Evolutionary conservation across 2,888 invertebrate species (phyloP).

Genomic region (Sacculina carcini): DNA sequence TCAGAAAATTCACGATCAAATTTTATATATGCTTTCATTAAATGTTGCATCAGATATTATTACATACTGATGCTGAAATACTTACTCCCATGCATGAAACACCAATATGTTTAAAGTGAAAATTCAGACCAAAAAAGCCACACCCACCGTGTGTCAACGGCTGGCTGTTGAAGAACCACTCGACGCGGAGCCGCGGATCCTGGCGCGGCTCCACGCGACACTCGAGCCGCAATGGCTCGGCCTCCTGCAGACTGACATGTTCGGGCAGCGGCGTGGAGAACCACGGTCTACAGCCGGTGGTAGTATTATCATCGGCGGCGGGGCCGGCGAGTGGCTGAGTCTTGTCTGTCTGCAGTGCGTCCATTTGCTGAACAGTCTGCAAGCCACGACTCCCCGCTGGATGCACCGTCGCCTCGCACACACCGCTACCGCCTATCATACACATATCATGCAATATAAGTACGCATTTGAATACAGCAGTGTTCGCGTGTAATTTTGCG

Average conservation of each 20-base stretch:
- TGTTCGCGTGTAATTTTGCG: no score
- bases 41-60: no score
- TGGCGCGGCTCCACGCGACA: conserved; percentile 81
- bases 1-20: no score
- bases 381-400: conserved; percentile 76
- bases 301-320: conserved; percentile 67
- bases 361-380: conserved; percentile 65
- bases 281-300: conserved; percentile 58
- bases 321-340: conserved; percentile 84
- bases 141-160: conserved; percentile 41
- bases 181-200: conserved; percentile 65
- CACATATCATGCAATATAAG: no score
- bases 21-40: no score
- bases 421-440: conserved; percentile 24
- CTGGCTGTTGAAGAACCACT: conserved; percentile 85
- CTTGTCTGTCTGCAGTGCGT: conserved; percentile 32
- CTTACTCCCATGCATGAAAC: no score
- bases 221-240: conserved; percentile 66
- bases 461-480: no score
- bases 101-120: no score
- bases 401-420: conserved; percentile 72
- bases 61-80: no score
- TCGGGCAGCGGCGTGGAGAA: conserved; percentile 57
- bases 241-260: conserved; percentile 52
- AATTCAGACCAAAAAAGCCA: no score